Percentiles rank a stretch among this genome's conserved stretches.
Evolutionary conservation across 2,797 vertebrate genomes (phyloP).

Genomic region (Anguilla marmorata): DNA sequence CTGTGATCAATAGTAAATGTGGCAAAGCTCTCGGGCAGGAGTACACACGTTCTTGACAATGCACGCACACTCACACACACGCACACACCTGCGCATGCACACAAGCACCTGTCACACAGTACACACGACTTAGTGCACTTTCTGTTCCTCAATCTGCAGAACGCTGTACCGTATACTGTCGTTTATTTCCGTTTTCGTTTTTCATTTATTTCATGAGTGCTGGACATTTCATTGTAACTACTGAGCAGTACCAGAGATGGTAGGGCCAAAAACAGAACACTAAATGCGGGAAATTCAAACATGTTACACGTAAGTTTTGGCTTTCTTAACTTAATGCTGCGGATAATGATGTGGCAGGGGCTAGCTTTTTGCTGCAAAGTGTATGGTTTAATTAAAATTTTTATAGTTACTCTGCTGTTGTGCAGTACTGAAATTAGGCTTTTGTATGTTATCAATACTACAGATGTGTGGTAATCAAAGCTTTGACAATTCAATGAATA

Average conservation of each 20-base stretch:
- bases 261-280: not conserved
- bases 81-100: not conserved
- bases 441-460: not conserved
- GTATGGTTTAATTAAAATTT: not conserved
- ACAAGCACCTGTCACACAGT: not conserved
- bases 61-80: not conserved
- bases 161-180: not conserved
- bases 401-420: not conserved
- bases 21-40: not conserved
- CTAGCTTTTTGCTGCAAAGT: not conserved
- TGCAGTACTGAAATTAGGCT: not conserved
- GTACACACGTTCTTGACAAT: not conserved
- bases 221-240: not conserved
- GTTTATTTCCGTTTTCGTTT: not conserved
- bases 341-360: not conserved
- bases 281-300: too few species aligned
- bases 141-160: not conserved
- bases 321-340: not conserved
- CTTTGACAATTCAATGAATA: not conserved
- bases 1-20: not conserved
- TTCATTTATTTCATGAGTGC: not conserved
- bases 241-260: not conserved
- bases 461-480: not conserved
- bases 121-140: not conserved
- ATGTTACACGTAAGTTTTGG: not conserved